Evolutionary conservation across 2,113 vertebrate genomes (phyloP).

Genomic region (Zosterops hypoxanthus): DNA sequence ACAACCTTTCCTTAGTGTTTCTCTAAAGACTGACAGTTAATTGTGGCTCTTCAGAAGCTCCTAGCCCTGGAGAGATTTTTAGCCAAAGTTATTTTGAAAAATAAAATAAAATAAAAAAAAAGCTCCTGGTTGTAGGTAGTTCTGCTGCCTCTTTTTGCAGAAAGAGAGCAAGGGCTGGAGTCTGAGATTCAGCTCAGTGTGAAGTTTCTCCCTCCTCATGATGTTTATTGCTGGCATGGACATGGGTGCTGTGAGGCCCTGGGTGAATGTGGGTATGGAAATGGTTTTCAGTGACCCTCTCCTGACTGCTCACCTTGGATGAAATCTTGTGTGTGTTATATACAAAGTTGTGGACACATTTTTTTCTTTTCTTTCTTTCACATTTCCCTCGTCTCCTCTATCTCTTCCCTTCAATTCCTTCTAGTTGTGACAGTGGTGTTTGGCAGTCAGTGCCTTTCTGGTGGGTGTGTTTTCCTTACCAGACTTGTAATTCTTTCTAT

Average conservation of each 20-base stretch:
- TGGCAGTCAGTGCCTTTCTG: neutral
- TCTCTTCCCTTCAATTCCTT: neutral
- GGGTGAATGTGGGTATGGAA: neutral
- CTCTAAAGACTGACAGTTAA: too few relatives aligned
- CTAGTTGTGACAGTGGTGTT: rapidly evolving
- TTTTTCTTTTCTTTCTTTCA: neutral
- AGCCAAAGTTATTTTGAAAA: neutral
- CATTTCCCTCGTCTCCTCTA: neutral
- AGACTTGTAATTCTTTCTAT: neutral
- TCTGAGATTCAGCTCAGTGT: neutral
- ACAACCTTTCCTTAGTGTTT: rapidly evolving
- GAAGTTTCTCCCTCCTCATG: neutral
- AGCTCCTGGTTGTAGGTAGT: neutral
- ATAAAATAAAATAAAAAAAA: neutral
- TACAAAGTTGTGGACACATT: neutral
- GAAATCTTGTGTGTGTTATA: neutral
- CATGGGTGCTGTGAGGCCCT: neutral
- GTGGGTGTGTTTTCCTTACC: neutral
- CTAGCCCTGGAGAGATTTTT: neutral
- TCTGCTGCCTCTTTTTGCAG: neutral
- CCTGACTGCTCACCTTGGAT: neutral
- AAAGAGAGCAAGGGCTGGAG: neutral
- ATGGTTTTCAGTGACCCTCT: neutral
- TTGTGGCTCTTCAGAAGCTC: neutral
- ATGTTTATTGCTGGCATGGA: rapidly evolving